Evolutionary conservation across 2,113 vertebrate species (phyloP).

Genomic region (Synodontis membranacea): DNA sequence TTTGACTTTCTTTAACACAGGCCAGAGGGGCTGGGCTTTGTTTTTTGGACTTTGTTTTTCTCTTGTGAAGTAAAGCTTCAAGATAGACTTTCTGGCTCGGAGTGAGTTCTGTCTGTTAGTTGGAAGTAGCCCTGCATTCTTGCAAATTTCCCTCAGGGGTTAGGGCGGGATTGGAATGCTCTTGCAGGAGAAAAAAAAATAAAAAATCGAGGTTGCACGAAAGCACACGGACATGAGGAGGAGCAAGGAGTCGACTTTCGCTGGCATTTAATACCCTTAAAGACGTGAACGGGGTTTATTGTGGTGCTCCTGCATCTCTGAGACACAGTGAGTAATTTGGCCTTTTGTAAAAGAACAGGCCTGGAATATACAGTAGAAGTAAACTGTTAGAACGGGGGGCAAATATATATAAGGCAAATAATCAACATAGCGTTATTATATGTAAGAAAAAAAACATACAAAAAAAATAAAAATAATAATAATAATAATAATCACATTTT

Average conservation of each 20-base stretch:
- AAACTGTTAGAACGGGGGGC: too few species aligned
- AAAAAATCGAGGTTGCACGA: not conserved
- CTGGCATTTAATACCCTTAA: constrained; percentile 4
- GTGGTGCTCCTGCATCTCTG: not conserved
- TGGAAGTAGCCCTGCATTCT: constrained; percentile 27
- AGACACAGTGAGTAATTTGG: not conserved
- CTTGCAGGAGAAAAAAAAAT: not conserved
- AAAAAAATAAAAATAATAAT: too few species aligned
- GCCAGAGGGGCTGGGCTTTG: too few species aligned
- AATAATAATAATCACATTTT: too few species aligned
- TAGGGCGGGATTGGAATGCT: constrained; percentile 17
- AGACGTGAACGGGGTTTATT: not conserved
- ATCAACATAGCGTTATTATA: not conserved
- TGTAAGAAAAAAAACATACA: too few species aligned
- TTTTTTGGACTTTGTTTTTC: not conserved
- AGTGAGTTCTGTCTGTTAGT: not conserved
- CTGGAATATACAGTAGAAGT: not conserved
- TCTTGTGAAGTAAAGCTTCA: not conserved
- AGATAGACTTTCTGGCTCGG: not conserved
- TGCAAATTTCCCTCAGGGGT: not conserved
- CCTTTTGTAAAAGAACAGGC: not conserved
- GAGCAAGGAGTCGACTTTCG: constrained; percentile 29
- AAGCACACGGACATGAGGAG: not conserved
- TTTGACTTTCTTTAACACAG: not conserved
- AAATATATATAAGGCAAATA: not conserved